Evolutionary conservation across 2,888 invertebrate genomes (phyloP).

Genomic region (Hyposoter didymator): DNA sequence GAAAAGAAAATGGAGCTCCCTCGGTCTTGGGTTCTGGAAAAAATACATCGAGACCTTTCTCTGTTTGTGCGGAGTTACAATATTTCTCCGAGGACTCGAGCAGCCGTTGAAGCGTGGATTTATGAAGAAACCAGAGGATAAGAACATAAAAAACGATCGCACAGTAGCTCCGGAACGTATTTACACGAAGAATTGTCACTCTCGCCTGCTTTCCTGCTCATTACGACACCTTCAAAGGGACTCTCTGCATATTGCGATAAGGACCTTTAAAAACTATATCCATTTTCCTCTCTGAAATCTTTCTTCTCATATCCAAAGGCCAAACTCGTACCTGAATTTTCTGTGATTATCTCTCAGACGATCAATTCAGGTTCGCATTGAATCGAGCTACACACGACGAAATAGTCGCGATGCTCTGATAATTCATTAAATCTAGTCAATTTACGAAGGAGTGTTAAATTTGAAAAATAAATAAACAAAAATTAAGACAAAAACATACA

Average conservation of each 20-base stretch:
- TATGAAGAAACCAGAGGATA: conserved; percentile 27
- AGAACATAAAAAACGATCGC: conserved; percentile 27
- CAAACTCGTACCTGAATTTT: neutral
- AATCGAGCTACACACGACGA: neutral
- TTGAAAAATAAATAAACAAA: neutral
- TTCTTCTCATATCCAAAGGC: neutral
- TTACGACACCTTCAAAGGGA: conserved; percentile 55
- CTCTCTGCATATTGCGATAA: conserved; percentile 22
- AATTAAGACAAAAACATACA: neutral
- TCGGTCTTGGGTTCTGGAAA: neutral
- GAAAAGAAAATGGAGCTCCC: neutral
- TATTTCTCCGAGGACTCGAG: neutral
- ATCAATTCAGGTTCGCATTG: neutral
- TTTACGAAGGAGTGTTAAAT: neutral
- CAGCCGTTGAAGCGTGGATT: conserved; percentile 18
- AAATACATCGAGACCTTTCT: conserved; percentile 20
- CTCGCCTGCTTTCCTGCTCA: conserved; percentile 38
- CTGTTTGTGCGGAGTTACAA: conserved; percentile 8
- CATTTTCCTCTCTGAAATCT: neutral
- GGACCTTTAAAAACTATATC: conserved; percentile 16
- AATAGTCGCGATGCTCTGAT: no score
- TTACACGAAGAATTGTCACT: conserved; percentile 24
- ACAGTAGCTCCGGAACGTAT: conserved; percentile 19
- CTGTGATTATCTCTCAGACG: neutral
- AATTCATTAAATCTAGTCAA: neutral